Percentiles rank a stretch among this genome's conserved stretches.
Conservation (phyloP, 2,888 invertebrate species). For the Timandra comae region DNA sequence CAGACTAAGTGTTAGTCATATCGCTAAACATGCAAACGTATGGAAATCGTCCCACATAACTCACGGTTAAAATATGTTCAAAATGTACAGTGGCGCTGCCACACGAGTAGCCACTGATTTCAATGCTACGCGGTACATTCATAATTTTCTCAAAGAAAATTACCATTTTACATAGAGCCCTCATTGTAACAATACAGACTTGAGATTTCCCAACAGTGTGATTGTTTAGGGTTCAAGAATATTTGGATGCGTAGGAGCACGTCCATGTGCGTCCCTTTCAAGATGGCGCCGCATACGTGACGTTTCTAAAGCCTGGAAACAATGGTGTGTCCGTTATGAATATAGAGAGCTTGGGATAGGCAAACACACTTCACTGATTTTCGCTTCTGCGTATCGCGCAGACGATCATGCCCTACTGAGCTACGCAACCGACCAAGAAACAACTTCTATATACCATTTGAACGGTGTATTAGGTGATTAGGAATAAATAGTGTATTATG, state of each 20-base stretch:
- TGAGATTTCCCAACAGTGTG: constrained; percentile 21
- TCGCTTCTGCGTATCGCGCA: constrained; percentile 32
- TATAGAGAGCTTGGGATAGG: constrained; percentile 59
- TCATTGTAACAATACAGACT: constrained; percentile 25
- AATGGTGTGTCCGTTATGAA: constrained; percentile 67
- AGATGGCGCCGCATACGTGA: constrained; percentile 70
- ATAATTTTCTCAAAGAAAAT: constrained; percentile 66
- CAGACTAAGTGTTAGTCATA: constrained; percentile 18
- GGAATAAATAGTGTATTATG: too few relatives aligned
- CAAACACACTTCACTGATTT: constrained; percentile 50
- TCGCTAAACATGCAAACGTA: constrained; percentile 29
- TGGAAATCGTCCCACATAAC: constrained; percentile 32
- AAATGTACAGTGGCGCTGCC: constrained; percentile 37
- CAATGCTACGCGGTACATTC: constrained; percentile 50
- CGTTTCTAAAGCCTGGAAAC: constrained; percentile 61
- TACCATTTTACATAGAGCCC: constrained; percentile 42
- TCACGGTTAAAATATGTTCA: constrained; percentile 40
- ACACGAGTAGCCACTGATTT: constrained; percentile 44
- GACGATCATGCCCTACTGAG: constrained; percentile 44
- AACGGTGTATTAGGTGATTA: too few relatives aligned
- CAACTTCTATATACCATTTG: too few relatives aligned
- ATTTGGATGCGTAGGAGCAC: constrained; percentile 54
- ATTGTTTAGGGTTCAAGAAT: constrained; percentile 38
- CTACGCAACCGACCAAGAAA: too few relatives aligned
- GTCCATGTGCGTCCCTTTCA: constrained; percentile 68